These are phyloP conservation scores for Zaprionus lineosus DNA, from an alignment of 2,888 invertebrate genomes.

Conservation along the genomic window DNA sequence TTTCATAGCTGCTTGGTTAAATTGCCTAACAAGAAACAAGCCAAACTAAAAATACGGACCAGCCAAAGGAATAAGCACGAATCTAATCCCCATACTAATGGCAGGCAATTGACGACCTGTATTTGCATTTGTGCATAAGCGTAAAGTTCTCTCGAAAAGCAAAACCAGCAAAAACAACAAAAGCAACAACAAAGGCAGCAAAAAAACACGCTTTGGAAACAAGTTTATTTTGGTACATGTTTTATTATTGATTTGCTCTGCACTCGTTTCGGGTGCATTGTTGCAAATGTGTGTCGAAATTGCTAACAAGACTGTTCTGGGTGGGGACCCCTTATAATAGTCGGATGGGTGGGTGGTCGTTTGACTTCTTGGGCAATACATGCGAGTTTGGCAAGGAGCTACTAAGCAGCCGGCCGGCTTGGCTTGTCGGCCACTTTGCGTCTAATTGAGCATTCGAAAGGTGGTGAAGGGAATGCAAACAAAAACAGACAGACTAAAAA, in stretches of 20 bases:
- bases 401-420: conserved; percentile 31
- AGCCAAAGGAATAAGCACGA: conserved; percentile 46
- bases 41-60: conserved; percentile 24
- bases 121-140: conserved; percentile 54
- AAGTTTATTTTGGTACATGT: conserved; percentile 51
- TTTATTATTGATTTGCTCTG: conserved; percentile 53
- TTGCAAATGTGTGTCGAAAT: conserved; percentile 40
- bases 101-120: conserved; percentile 28
- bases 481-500: conserved; percentile 13
- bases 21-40: conserved; percentile 11
- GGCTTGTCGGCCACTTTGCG: conserved; percentile 47
- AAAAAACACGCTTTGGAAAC: conserved; percentile 44
- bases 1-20: conserved; percentile 45
- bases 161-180: conserved; percentile 4
- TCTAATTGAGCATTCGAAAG: conserved; percentile 70
- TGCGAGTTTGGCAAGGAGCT: conserved; percentile 7
- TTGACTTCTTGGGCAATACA: too few relatives aligned
- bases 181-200: conserved; percentile 20
- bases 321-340: too few relatives aligned
- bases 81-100: conserved; percentile 3
- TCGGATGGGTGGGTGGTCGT: too few relatives aligned
- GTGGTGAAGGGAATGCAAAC: conserved; percentile 41
- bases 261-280: conserved; percentile 28
- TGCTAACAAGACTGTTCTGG: too few relatives aligned
- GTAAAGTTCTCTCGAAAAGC: conserved; percentile 41